Evolutionary conservation across 2,888 invertebrate genomes (phyloP), one percentile per base, ranked within the genome.

Genomic region (Cephalotes varians): DNA sequence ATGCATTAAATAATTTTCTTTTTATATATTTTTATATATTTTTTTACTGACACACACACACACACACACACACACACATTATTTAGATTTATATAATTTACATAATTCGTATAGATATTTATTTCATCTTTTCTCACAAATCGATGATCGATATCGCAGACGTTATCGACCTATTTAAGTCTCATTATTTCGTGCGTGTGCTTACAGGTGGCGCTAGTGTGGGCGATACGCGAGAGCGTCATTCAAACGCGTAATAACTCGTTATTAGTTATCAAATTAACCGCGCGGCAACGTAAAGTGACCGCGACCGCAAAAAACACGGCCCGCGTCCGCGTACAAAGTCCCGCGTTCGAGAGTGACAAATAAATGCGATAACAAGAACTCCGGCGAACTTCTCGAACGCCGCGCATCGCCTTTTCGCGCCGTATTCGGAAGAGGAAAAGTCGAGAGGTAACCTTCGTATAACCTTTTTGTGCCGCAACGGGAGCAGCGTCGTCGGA

Each of bases 291-390:
- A 12, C 25, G 12, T 10, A 1, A 51, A 15, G 37, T 40, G 65
- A 65, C 10, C 10, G 6, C 21, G n/a, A 9, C 5, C 18, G 40
- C 15, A 7, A 56, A 44, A 31, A 51, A 34, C 31, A 21, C 5
- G 40, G 21, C 4, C 2, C 15, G 28, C 34, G 10, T 58, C 7
- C 62, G 37, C 40, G 12, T 40, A 40, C 40, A 40, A n/a, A 40
- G 40, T 3, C 81, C 1, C 40, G 81, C 83, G 73, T 86, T 87
- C 79, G 83, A 87, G 90, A 91, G 85, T 87, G 92, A 93, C 91
- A 93, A 93, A 93, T 94, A 94, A 94, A 93, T 92, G 93, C 93
- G 93, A 86, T 93, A 93, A 93, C 92, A 90, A 86, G 87, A 87
- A 92, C 92, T 92, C 18, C 91, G 88, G 81, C 49, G 91, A 93